Evolutionary conservation across 2,797 vertebrate genomes (phyloP), one percentile per base, ranked within the genome.

Genomic region (Naso thynnoides): DNA sequence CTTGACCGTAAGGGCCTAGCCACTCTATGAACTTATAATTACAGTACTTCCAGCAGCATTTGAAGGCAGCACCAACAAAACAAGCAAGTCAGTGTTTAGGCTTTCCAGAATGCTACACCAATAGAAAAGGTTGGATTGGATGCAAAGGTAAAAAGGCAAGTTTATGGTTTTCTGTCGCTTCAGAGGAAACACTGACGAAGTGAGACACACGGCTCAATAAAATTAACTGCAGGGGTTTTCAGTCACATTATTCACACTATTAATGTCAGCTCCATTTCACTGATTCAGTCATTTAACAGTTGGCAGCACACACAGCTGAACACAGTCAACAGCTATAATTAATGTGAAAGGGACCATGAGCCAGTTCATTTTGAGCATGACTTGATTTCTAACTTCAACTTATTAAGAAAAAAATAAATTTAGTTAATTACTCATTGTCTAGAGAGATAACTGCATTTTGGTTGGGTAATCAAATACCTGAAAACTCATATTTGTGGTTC

Each of bases 191-290:
- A 6, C 9, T 26, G 21, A 29, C 10, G 53, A 11, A 59, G 27
- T 2, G 23, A 24, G 39, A 54, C 2, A 0, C 39, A 23, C 4
- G 0, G 15, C n/a, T n/a, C 16, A 0, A 27, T 19, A 15, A 55
- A 33, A 31, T 60, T 21, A 21, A 21, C 31, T 7, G 14, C 45
- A 19, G 44, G 1, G n/a, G 15, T 48, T 54, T 36, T 14, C 9
- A 50, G 50, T 50, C 15, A 72, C 14, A 50, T 60, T 56, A 76
- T 33, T 74, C 24, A 60, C 16, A 24, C 1, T 59, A 42, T 75
- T 23, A 69, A 65, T 1, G 39, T 54, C 44, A 9, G n/a, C 66
- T 47, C 6, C 39, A 71, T 53, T 55, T 58, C 26, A 67, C 0
- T 21, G 39, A 65, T 24, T 48, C 11, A 44, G n/a, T 5, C 31